Percentiles rank a stretch among this genome's conserved stretches.
phyloP scores from a whole-genome alignment of 2,113 vertebrate species.

The Solea senegalensis region DNA sequence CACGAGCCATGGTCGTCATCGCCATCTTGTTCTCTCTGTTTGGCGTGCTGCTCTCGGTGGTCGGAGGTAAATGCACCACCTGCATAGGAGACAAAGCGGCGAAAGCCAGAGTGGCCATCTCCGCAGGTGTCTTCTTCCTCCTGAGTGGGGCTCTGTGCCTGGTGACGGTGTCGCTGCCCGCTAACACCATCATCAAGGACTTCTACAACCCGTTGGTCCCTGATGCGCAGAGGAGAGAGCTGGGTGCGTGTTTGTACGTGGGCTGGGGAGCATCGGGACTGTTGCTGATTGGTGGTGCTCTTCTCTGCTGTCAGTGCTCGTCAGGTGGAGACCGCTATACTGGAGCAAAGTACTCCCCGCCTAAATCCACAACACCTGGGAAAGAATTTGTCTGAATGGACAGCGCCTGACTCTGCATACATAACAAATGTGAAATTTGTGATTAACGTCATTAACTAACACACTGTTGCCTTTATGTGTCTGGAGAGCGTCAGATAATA shows the following conservation, averaged over 20 bases:
- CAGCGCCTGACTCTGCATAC: not conserved
- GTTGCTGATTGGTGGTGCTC: slow-evolving; percentile 85
- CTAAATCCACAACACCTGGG: slow-evolving; percentile 84
- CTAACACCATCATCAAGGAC: slow-evolving; percentile 88
- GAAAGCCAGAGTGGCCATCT: slow-evolving; percentile 89
- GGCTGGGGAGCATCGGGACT: slow-evolving; percentile 85
- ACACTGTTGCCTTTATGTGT: slow-evolving; percentile 22
- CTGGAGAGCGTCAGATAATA: not conserved
- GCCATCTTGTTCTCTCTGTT: slow-evolving; percentile 85
- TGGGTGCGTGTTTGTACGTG: slow-evolving; percentile 82
- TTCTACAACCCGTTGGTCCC: slow-evolving; percentile 88
- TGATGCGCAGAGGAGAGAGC: slow-evolving; percentile 86
- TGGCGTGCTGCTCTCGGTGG: slow-evolving; percentile 87
- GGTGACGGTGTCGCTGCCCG: slow-evolving; percentile 89
- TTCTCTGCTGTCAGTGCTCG: slow-evolving; percentile 89
- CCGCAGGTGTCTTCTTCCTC: slow-evolving; percentile 86
- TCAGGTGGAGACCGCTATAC: slow-evolving; percentile 80
- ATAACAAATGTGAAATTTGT: slow-evolving; percentile 18
- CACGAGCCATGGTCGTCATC: slow-evolving; percentile 88
- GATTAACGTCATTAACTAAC: slow-evolving; percentile 40
- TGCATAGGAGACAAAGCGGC: slow-evolving; percentile 86
- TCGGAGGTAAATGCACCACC: slow-evolving; percentile 91
- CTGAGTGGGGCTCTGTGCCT: slow-evolving; percentile 86
- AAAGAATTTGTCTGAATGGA: slow-evolving; percentile 84
- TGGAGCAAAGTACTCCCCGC: slow-evolving; percentile 84